A percentile compares a stretch with the other conserved stretches of the same genome.
Evolutionary conservation across 2,113 vertebrate genomes (phyloP).

Genomic region (Malurus cyaneus): DNA sequence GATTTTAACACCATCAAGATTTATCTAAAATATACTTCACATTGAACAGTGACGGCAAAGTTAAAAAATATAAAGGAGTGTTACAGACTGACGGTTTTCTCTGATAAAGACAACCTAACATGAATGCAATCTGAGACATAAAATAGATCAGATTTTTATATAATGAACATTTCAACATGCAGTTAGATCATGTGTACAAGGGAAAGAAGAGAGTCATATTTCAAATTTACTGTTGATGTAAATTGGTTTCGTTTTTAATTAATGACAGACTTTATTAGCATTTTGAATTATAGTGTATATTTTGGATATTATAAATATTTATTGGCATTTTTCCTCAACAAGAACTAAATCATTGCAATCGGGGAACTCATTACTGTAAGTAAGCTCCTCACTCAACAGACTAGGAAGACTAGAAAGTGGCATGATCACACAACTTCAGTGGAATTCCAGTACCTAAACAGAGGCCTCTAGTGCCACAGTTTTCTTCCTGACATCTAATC

Average conservation of each 20-base stretch:
- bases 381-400: background rate
- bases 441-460: background rate
- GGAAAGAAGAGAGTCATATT: background rate
- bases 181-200: background rate
- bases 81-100: background rate
- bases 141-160: background rate
- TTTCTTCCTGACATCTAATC: background rate
- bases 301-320: background rate
- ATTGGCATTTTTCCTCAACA: background rate
- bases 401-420: background rate
- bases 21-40: background rate
- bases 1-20: background rate
- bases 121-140: background rate
- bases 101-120: background rate
- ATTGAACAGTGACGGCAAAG: background rate
- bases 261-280: background rate
- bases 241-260: background rate
- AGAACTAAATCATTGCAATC: background rate
- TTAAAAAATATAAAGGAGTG: background rate
- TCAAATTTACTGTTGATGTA: background rate
- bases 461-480: background rate
- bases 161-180: background rate
- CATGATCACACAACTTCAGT: fast-evolving
- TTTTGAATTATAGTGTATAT: background rate
- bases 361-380: background rate